Base-by-base conservation (phyloP, 2,113 vertebrate genomes). In the Hippocampus barbouri region DNA sequence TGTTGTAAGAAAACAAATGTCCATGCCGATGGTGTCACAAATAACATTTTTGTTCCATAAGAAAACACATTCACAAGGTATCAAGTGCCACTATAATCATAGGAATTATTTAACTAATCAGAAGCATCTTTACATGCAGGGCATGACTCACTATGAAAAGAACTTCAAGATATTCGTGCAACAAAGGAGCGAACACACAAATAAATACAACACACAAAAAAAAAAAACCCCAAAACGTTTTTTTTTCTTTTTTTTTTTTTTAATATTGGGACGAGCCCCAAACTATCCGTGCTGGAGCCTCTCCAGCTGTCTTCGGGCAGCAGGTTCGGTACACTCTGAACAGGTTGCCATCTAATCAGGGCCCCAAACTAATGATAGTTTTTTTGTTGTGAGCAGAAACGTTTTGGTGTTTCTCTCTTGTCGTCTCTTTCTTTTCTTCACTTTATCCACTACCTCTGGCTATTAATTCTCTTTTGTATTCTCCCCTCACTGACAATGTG, bases 391-490 rank as follows among this genome's bases (percentile, higher is more conserved):
- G 38, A 69, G 11, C 2, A 34, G 34, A 25, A 27, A 66, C 61
- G 3, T 10, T 14, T 2, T 60, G 47, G 8, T 51, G 12, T 47
- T 72, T 9, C 4, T 21, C n/a, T 38, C 15, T 34, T 27, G 53
- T 56, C n/a, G 53, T 51, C 7, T 2, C 27, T 60, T 34, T 77
- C 40, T 69, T 66, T 18, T 34, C 30, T 15, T 20, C 53, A 1
- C 66, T 69, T 68, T 66, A 47, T 77, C 78, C 64, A 41, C 67
- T 70, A 54, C 73, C 64, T 57, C 63, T 41, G 21, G 30, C 73
- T 79, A 66, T 85, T 76, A 63, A 79, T 70, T 70, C 49, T 74
- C 43, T 53, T 45, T 79, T 73, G 59, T 45, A 34, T 27, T 53
- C 40, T 43, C 49, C 41, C 12, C 68, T 80, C 67, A 40, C 69